Evolutionary conservation across 2,113 vertebrate species (phyloP), one percentile per base, ranked within the genome.

Genomic region (Catharus fuscescens): DNA sequence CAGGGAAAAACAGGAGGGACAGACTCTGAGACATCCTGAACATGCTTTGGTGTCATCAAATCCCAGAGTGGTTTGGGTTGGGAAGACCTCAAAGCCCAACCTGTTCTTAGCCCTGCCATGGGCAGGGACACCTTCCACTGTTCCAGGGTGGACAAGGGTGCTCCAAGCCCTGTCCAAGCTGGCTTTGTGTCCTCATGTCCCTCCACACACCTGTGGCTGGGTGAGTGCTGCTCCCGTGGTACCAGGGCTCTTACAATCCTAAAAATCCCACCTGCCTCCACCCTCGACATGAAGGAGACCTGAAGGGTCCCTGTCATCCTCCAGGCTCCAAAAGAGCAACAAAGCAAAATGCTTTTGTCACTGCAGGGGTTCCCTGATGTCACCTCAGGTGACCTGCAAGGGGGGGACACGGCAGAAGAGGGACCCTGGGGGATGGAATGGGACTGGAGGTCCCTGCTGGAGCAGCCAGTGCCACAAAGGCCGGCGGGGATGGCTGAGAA

Each of bases 331-430:
- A 10, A 71, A 32, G 6, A 36, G 23, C 32, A 21, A 18, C 11
- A 36, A 48, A 71, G 16, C n/a, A 19, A 70, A 81, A 50, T 2
- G 26, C 25, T 70, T 40, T 9, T 26, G 45, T 73, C 57, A 23
- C 57, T 23, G 1, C 65, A 1, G 48, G 40, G 15, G 3, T 4
- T 61, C 59, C 47, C 59, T 8, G 44, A 3, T 47, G 56, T 20
- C 82, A 54, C 66, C 77, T 32, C 60, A 18, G 52, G 65, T 13
- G 34, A 69, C 25, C 54, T 21, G 21, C 65, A 23, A 4, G 18
- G 42, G 10, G 15, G 42, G 42, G 14, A n/a, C n/a, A 3, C 0
- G 1, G 9, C 1, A 3, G 79, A 14, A 70, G 18, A 25, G 47
- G 38, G 26, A 25, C 16, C 81, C 32, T 6, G 6, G 42, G 52